Evolutionary conservation across 2,797 vertebrate genomes (phyloP).

Genomic region (Galaxias olidus): DNA sequence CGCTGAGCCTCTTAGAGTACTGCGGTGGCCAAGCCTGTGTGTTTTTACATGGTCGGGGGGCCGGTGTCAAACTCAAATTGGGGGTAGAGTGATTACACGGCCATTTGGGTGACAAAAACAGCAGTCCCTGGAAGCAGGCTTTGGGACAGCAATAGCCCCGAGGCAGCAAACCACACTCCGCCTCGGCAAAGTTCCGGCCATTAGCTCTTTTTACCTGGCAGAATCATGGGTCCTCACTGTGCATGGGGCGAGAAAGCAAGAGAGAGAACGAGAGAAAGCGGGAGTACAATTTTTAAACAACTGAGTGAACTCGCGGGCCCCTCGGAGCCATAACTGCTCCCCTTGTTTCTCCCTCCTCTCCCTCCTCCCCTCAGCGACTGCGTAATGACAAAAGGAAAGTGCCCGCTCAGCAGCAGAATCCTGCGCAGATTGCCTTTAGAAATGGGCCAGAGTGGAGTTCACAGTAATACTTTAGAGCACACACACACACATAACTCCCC

Average conservation of each 20-base stretch:
- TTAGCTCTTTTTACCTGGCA: too few species aligned
- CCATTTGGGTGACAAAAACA: too few species aligned
- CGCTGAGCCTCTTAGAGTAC: too few species aligned
- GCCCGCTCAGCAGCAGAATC: constrained; percentile 36
- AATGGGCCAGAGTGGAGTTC: constrained; percentile 13
- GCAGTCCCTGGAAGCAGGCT: not conserved
- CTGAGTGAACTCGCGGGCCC: not conserved
- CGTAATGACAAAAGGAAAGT: constrained; percentile 30
- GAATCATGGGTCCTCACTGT: too few species aligned
- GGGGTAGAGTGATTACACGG: too few species aligned
- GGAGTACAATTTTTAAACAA: not conserved
- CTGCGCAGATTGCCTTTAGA: constrained; percentile 22
- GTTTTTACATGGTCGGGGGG: too few species aligned
- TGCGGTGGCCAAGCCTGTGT: too few species aligned
- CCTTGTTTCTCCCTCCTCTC: not conserved
- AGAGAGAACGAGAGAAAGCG: not conserved
- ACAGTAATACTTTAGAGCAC: not conserved
- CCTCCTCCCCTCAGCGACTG: constrained; percentile 16
- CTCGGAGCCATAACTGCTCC: not conserved
- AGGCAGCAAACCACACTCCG: too few species aligned
- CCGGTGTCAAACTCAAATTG: too few species aligned
- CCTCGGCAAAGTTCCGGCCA: too few species aligned
- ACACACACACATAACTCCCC: constrained; percentile 12
- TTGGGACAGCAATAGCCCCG: not conserved
- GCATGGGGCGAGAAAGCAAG: not conserved